Conservation (phyloP, 2,113 vertebrate species). For the Cardinalis cardinalis region DNA sequence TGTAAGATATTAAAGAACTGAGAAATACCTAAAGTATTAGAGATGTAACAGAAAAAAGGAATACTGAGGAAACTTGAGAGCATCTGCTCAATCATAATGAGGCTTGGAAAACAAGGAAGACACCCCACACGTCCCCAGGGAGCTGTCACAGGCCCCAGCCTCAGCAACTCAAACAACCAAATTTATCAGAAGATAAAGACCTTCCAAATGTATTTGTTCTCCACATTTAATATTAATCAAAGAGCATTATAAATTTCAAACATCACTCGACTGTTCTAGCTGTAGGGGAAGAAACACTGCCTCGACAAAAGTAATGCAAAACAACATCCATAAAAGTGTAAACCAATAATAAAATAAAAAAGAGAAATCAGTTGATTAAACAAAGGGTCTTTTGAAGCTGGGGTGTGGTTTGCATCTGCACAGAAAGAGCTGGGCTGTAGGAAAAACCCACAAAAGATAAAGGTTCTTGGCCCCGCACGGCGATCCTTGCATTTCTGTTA, state of each 20-base stretch:
- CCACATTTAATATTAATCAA: constrained; percentile 63
- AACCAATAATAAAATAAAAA: neutral
- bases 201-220: constrained; percentile 31
- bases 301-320: constrained; percentile 34
- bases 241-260: constrained; percentile 58
- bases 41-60: neutral
- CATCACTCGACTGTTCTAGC: constrained; percentile 49
- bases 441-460: neutral
- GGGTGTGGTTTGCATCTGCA: neutral
- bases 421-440: neutral
- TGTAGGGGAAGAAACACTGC: neutral
- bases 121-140: neutral
- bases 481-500: neutral
- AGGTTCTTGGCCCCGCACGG: rapidly evolving
- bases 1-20: neutral
- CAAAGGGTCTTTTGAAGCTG: constrained; percentile 27
- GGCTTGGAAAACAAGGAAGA: neutral
- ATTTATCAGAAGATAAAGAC: neutral
- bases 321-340: constrained; percentile 18
- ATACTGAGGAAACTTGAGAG: neutral
- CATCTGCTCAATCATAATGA: neutral
- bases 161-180: neutral
- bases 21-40: neutral
- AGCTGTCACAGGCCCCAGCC: neutral
- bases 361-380: constrained; percentile 36